Conservation (phyloP, 2,797 vertebrate species). For the Tadarida brasiliensis region DNA sequence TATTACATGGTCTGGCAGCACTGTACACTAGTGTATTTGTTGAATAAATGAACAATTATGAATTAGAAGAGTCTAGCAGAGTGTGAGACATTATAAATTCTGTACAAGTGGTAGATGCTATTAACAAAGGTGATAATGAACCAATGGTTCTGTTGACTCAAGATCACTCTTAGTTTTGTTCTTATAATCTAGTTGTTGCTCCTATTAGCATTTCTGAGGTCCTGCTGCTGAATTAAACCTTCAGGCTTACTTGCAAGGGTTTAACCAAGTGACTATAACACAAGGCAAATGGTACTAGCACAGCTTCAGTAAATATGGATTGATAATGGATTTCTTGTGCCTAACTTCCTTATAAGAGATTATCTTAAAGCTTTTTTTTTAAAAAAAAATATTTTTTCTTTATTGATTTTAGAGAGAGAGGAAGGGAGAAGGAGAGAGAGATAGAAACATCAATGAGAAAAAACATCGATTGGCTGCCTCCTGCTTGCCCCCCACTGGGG, state of each 20-base stretch:
- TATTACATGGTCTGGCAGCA: not conserved
- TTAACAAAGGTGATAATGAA: not conserved
- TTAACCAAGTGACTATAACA: constrained; percentile 24
- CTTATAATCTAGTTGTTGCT: not conserved
- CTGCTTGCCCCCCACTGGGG: no score
- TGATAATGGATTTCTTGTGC: constrained; percentile 47
- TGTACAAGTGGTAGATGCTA: not conserved
- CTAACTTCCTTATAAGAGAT: constrained; percentile 8
- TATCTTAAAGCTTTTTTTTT: constrained; percentile 46
- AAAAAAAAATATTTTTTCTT: no score
- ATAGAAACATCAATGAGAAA: no score
- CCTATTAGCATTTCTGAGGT: not conserved
- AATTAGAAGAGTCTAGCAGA: not conserved
- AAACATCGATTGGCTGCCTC: no score
- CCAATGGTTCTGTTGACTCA: not conserved
- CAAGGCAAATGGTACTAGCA: not conserved
- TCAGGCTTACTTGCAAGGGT: not conserved
- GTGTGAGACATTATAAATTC: not conserved
- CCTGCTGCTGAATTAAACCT: constrained; percentile 32
- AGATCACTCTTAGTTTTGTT: constrained; percentile 10
- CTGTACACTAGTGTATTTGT: not conserved
- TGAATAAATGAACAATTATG: constrained; percentile 27
- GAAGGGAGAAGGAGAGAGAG: no score
- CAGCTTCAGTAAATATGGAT: not conserved
- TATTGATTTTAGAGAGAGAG: no score